Percentiles rank a stretch among this genome's conserved stretches.
Conservation (phyloP, 2,888 invertebrate genomes). For the Dryobotodes eremita region DNA sequence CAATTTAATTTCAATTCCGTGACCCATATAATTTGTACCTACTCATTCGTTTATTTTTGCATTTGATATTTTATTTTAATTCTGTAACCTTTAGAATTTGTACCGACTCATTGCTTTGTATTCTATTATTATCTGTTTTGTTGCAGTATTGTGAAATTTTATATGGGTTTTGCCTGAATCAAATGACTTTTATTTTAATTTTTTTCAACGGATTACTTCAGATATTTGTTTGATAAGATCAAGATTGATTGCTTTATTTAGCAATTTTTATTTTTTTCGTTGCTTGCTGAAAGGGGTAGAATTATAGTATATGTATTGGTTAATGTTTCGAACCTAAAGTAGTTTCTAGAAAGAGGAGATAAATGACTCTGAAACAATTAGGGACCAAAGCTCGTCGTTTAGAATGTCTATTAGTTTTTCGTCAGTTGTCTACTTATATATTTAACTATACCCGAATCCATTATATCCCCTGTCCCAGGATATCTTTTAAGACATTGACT, state of each 20-base stretch:
- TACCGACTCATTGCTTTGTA: no score
- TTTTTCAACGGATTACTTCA: slow-evolving; percentile 39
- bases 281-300: neutral
- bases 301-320: neutral
- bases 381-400: slow-evolving; percentile 13
- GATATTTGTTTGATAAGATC: slow-evolving; percentile 48
- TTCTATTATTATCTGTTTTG: no score
- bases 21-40: no score
- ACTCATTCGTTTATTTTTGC: no score
- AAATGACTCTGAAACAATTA: slow-evolving; percentile 36
- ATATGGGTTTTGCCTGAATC: no score
- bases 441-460: slow-evolving; percentile 25
- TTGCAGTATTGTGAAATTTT: no score
- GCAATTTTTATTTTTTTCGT: slow-evolving; percentile 20
- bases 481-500: slow-evolving; percentile 24
- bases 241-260: slow-evolving; percentile 46
- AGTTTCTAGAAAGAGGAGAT: slow-evolving; percentile 11
- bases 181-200: no score
- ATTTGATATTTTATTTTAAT: no score
- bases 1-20: no score
- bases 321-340: slow-evolving; percentile 17
- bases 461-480: slow-evolving; percentile 24
- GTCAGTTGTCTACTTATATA: slow-evolving; percentile 16
- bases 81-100: no score
- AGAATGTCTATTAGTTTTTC: slow-evolving; percentile 37